Evolutionary conservation across 2,113 vertebrate species (phyloP).

Genomic region (Boleophthalmus pectinirostris): DNA sequence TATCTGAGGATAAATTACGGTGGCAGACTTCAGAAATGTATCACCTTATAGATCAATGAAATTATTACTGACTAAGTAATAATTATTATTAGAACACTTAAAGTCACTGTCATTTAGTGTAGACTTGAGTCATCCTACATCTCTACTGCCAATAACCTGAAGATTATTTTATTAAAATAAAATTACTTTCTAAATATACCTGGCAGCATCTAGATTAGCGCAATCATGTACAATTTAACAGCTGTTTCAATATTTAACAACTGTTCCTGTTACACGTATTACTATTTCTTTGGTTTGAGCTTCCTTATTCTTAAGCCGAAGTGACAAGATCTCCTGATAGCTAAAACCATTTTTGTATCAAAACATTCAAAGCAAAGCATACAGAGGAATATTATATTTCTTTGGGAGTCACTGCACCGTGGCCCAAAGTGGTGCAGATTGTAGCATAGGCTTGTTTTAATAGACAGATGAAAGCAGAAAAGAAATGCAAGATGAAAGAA

Average conservation of each 20-base stretch:
- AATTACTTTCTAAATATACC: too few species aligned
- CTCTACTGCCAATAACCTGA: too few species aligned
- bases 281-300: background rate
- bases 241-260: too few species aligned
- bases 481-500: conserved; percentile 63
- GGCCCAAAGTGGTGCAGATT: conserved; percentile 41
- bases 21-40: too few species aligned
- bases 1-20: too few species aligned
- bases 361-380: conserved; percentile 44
- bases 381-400: conserved; percentile 49
- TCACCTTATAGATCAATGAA: too few species aligned
- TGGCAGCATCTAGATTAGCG: background rate
- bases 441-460: conserved; percentile 56
- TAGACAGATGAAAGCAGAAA: conserved; percentile 64
- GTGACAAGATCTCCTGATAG: conserved; percentile 52
- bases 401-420: conserved; percentile 30
- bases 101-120: too few species aligned
- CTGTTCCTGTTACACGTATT: too few species aligned
- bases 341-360: conserved; percentile 41
- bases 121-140: too few species aligned
- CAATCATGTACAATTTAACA: background rate
- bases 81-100: too few species aligned
- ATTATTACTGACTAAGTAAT: too few species aligned
- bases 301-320: conserved; percentile 24
- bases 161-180: too few species aligned